These are phyloP conservation scores for Didymodactylos carnosus DNA, from an alignment of 2,888 invertebrate genomes.

Conservation along the genomic window DNA sequence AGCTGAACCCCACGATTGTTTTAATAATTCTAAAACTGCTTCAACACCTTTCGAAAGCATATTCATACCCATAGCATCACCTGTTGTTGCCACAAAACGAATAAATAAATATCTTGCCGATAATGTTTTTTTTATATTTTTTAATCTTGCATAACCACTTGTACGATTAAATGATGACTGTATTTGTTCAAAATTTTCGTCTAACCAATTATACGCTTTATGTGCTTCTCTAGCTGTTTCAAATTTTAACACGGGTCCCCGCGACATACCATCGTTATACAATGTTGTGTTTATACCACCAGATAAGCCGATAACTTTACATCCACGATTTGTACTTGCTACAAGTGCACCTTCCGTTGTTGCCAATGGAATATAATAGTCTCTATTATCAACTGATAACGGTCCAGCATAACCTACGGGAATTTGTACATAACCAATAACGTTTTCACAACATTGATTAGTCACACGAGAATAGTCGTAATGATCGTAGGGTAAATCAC, in stretches of 20 bases:
- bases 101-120: slow-evolving; percentile 45
- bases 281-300: slow-evolving; percentile 65
- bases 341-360: slow-evolving; percentile 84
- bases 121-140: slow-evolving; percentile 6
- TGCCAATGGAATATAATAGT: slow-evolving; percentile 78
- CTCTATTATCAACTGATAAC: slow-evolving; percentile 55
- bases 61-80: slow-evolving; percentile 99
- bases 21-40: slow-evolving; percentile 55
- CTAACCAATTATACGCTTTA: slow-evolving; percentile 22
- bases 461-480: slow-evolving; percentile 12
- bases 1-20: slow-evolving; percentile 54
- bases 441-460: slow-evolving; percentile 90
- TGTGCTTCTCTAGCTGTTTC: slow-evolving; percentile 38
- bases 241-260: slow-evolving; percentile 79
- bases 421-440: slow-evolving; percentile 81
- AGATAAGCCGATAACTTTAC: slow-evolving; percentile 51
- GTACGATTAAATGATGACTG: slow-evolving; percentile 74
- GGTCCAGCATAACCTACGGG: slow-evolving; percentile 92
- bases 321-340: slow-evolving; percentile 87
- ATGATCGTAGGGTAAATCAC: neutral
- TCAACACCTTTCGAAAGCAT: slow-evolving; percentile 95
- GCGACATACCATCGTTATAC: slow-evolving; percentile 80
- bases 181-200: slow-evolving; percentile 52
- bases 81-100: slow-evolving; percentile 76
- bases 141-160: slow-evolving; percentile 41